These are phyloP conservation scores for Scrobipalpa costella DNA, from an alignment of 2,888 invertebrate species.

Conservation along the genomic window DNA sequence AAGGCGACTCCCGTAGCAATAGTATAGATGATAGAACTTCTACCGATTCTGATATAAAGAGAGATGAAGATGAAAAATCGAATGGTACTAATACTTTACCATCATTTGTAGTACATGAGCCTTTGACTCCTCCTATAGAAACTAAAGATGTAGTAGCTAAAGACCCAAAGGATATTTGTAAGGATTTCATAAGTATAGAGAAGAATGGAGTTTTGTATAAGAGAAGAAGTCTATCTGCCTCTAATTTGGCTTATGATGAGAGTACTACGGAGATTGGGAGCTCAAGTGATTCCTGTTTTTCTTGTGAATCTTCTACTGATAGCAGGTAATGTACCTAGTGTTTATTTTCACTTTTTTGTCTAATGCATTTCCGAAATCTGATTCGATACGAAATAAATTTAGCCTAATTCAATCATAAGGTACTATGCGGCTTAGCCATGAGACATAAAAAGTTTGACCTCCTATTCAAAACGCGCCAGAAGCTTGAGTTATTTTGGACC, in stretches of 20 bases:
- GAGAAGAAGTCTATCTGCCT: slow-evolving; percentile 58
- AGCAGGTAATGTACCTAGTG: slow-evolving; percentile 59
- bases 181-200: slow-evolving; percentile 61
- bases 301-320: slow-evolving; percentile 61
- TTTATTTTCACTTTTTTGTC: background rate
- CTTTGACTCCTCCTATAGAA: slow-evolving; percentile 36
- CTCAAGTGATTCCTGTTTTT: slow-evolving; percentile 63
- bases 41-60: slow-evolving; percentile 44
- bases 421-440: no score
- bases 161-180: slow-evolving; percentile 53
- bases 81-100: slow-evolving; percentile 48
- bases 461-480: no score
- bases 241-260: slow-evolving; percentile 55
- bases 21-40: slow-evolving; percentile 43
- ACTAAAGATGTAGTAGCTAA: slow-evolving; percentile 26
- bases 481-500: no score
- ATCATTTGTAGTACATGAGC: slow-evolving; percentile 60
- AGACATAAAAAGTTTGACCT: no score
- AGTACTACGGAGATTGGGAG: slow-evolving; percentile 46
- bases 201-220: slow-evolving; percentile 54
- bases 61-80: slow-evolving; percentile 25
- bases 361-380: no score
- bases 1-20: slow-evolving; percentile 35
- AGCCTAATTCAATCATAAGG: no score
- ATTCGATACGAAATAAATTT: no score